Conservation (phyloP, 2,797 vertebrate species). For the Masticophis lateralis region DNA sequence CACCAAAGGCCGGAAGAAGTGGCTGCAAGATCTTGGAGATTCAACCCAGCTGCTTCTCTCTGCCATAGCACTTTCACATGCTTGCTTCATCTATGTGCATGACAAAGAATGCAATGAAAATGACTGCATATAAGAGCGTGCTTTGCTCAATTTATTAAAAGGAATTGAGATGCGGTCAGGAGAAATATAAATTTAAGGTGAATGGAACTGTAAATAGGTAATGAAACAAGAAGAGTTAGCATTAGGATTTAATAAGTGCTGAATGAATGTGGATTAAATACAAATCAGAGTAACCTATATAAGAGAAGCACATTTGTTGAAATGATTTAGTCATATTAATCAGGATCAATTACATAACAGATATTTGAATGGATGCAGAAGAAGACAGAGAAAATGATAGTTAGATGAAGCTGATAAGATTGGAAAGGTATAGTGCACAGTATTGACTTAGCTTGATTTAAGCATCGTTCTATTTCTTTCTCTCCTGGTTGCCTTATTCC, state of each 20-base stretch:
- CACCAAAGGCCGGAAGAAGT: too few relatives aligned
- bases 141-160: not conserved
- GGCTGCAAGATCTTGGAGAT: too few relatives aligned
- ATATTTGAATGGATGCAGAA: not conserved
- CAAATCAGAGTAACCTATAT: not conserved
- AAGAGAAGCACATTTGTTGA: not conserved
- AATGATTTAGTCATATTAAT: not conserved
- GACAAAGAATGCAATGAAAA: not conserved
- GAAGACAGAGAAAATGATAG: not conserved
- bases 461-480: not conserved
- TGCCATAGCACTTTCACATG: too few relatives aligned
- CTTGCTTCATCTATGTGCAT: too few relatives aligned
- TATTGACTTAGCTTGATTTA: not conserved
- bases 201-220: not conserved
- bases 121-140: not conserved
- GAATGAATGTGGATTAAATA: not conserved
- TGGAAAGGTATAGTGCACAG: not conserved
- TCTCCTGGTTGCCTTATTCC: not conserved
- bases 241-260: not conserved
- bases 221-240: not conserved
- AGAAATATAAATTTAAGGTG: not conserved
- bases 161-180: not conserved
- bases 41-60: too few relatives aligned
- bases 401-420: not conserved
- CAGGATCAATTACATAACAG: not conserved